Percentiles rank a stretch among this genome's conserved stretches.
Evolutionary conservation across 2,797 vertebrate genomes (phyloP).

Genomic region (Borostomias antarcticus): DNA sequence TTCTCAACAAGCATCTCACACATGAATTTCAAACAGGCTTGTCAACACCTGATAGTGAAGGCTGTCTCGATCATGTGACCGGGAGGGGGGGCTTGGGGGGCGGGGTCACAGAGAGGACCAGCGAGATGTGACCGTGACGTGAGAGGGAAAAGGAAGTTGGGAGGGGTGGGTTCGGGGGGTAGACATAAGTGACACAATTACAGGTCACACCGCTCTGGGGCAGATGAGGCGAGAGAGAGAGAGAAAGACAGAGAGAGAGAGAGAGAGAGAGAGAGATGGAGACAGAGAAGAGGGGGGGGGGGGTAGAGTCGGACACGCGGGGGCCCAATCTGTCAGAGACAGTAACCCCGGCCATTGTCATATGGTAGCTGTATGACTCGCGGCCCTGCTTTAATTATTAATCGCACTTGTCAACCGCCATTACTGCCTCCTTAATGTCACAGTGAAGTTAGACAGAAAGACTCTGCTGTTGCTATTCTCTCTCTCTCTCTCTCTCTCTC

Average conservation of each 20-base stretch:
- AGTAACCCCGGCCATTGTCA: slow-evolving; percentile 79
- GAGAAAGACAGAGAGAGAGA: slow-evolving; percentile 17
- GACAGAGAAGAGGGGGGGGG: slow-evolving; percentile 28
- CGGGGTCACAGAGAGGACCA: background rate
- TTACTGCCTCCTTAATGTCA: slow-evolving; percentile 88
- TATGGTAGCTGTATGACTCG: slow-evolving; percentile 78
- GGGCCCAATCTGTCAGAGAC: slow-evolving; percentile 73
- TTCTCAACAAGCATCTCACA: slow-evolving; percentile 74
- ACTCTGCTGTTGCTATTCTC: slow-evolving; percentile 73
- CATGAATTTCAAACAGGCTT: slow-evolving; percentile 91
- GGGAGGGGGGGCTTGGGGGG: background rate
- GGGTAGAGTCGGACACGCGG: slow-evolving; percentile 6
- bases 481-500: slow-evolving; percentile 9
- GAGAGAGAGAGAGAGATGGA: slow-evolving; percentile 3
- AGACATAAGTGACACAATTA: slow-evolving; percentile 33
- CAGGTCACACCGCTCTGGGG: slow-evolving; percentile 29
- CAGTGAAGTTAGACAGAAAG: slow-evolving; percentile 81
- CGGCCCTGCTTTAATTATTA: slow-evolving; percentile 87
- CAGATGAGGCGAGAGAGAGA: slow-evolving; percentile 38
- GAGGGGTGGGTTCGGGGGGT: slow-evolving; percentile 26
- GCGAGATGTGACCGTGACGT: slow-evolving; percentile 21
- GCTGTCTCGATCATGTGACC: slow-evolving; percentile 61
- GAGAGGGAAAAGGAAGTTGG: slow-evolving; percentile 21
- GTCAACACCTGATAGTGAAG: slow-evolving; percentile 85
- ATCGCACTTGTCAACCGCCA: slow-evolving; percentile 88